Evolutionary conservation across 1,140 invertebrate genomes (phyloP).

Genomic region (Caenorhabditis briggsae): DNA sequence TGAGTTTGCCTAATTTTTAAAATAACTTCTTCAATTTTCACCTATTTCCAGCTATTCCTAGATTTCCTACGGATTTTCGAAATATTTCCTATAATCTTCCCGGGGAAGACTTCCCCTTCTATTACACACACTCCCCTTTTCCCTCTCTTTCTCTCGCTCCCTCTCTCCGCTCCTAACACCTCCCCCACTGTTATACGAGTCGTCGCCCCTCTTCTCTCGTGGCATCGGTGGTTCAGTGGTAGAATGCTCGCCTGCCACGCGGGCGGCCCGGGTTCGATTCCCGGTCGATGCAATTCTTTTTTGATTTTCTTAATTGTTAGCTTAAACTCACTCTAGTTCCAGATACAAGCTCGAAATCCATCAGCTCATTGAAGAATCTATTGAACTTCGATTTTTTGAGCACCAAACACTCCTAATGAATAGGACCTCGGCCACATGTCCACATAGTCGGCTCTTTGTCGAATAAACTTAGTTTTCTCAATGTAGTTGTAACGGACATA

Average conservation of each 20-base stretch:
- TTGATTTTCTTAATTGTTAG: no score
- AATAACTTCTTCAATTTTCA: no score
- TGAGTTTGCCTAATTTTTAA: no score
- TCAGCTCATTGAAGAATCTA: conserved; percentile 86
- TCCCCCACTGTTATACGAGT: no score
- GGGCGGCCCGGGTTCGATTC: conserved; percentile 90
- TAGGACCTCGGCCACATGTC: conserved; percentile 83
- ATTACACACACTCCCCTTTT: background rate
- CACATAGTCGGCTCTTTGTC: conserved; percentile 69
- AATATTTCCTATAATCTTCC: background rate
- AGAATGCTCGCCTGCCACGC: conserved; percentile 92
- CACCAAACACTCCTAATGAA: conserved; percentile 90
- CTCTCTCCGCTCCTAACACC: background rate
- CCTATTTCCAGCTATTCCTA: no score
- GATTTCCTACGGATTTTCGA: no score
- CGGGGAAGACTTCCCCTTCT: background rate
- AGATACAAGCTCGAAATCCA: conserved; percentile 92
- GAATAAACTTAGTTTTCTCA: conserved; percentile 75
- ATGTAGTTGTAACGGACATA: conserved; percentile 78
- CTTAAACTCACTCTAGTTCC: conserved; percentile 80
- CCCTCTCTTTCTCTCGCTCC: background rate
- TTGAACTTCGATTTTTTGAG: conserved; percentile 88
- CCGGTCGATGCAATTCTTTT: conserved; percentile 84
- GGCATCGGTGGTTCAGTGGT: conserved; percentile 87
- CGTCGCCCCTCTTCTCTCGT: background rate